Conservation (phyloP, 2,888 invertebrate species). For the Marasmarcha lunaedactyla region DNA sequence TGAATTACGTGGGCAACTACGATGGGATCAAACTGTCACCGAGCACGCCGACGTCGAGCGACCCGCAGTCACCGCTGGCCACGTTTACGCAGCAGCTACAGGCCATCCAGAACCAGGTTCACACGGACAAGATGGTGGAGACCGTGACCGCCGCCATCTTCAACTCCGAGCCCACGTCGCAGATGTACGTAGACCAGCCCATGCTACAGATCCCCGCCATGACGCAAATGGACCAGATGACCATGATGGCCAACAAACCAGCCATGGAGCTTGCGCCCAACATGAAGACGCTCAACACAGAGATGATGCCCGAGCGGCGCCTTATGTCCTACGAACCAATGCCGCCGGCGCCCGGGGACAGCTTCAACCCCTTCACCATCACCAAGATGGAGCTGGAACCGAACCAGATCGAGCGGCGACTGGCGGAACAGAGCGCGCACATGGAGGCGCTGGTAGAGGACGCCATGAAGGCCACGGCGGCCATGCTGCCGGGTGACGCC, state of each 20-base stretch:
- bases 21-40: conserved; percentile 70
- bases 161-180: conserved; percentile 43
- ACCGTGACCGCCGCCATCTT: conserved; percentile 63
- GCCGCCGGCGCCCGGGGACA: conserved; percentile 20
- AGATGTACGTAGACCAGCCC: conserved; percentile 36
- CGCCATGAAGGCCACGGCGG: conserved; percentile 56
- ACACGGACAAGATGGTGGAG: conserved; percentile 67
- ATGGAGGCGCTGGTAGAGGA: conserved; percentile 62
- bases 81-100: conserved; percentile 59
- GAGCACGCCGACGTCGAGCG: conserved; percentile 37
- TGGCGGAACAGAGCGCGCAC: conserved; percentile 52
- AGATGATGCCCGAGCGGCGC: conserved; percentile 37
- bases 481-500: conserved; percentile 33
- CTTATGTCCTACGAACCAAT: conserved; percentile 36
- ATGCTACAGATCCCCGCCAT: conserved; percentile 31
- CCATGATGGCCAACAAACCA: conserved; percentile 28
- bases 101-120: conserved; percentile 58
- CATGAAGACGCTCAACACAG: conserved; percentile 41
- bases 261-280: conserved; percentile 32
- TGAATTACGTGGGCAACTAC: conserved; percentile 39
- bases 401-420: conserved; percentile 39
- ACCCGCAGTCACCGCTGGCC: conserved; percentile 43
- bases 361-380: conserved; percentile 48
- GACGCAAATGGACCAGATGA: no score
- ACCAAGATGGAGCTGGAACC: conserved; percentile 47